Evolutionary conservation across 2,113 vertebrate genomes (phyloP).

Genomic region (Entelurus aequoreus): DNA sequence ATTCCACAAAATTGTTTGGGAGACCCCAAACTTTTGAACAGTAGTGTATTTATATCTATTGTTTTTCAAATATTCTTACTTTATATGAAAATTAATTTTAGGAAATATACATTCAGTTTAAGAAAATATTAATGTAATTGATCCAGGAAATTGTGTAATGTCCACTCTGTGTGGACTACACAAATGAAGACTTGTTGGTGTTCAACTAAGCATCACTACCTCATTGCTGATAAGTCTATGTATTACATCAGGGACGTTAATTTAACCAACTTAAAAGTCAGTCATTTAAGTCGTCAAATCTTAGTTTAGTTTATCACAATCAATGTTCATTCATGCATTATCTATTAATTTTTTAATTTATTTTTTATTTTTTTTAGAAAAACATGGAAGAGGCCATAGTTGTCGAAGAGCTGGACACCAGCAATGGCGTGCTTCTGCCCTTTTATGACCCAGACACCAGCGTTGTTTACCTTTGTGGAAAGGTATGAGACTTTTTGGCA

Average conservation of each 20-base stretch:
- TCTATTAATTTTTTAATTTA: too few relatives aligned
- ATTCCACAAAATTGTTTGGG: too few relatives aligned
- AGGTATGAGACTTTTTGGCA: conserved; percentile 65
- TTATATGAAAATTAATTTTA: too few relatives aligned
- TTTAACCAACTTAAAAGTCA: background rate
- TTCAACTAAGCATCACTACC: background rate
- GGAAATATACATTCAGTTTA: too few relatives aligned
- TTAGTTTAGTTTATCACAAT: background rate
- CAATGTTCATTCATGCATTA: background rate
- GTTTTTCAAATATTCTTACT: too few relatives aligned
- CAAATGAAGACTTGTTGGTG: background rate
- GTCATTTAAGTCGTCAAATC: background rate
- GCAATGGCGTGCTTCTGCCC: conserved; percentile 91
- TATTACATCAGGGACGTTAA: background rate
- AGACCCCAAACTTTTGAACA: too few relatives aligned
- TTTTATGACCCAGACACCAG: conserved; percentile 94
- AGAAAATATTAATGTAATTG: too few relatives aligned
- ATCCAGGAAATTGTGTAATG: background rate
- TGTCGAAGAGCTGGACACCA: conserved; percentile 92
- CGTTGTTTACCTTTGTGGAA: conserved; percentile 93
- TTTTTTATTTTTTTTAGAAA: conserved; percentile 63
- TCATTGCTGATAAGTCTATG: too few relatives aligned
- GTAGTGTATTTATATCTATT: too few relatives aligned
- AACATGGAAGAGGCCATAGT: conserved; percentile 89
- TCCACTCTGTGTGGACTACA: background rate